phyloP scores from a whole-genome alignment of 2,888 invertebrate species.

The Andrena dorsata region DNA sequence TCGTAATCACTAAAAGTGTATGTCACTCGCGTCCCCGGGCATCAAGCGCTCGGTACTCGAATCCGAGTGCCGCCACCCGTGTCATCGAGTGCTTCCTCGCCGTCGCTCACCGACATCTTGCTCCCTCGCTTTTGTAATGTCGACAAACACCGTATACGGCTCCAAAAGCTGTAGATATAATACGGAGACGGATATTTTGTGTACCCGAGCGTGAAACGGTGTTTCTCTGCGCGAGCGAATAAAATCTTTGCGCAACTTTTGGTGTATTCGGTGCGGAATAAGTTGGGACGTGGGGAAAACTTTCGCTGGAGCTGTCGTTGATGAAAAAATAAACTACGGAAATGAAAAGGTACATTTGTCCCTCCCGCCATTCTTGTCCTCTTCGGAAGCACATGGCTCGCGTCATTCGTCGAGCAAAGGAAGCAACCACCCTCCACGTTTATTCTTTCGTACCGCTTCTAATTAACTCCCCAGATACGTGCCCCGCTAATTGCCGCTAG shows the following conservation, averaged over 20 bases:
- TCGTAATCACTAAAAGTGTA: slow-evolving; percentile 57
- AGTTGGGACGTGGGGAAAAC: too few species aligned
- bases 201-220: not conserved
- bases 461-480: slow-evolving; percentile 42
- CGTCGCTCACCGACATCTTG: slow-evolving; percentile 52
- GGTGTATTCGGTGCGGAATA: not conserved
- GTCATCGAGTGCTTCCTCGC: slow-evolving; percentile 67
- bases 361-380: not conserved
- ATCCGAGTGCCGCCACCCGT: slow-evolving; percentile 59
- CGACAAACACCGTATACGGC: slow-evolving; percentile 19
- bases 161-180: not conserved
- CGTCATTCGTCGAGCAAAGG: slow-evolving; percentile 44
- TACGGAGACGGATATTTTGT: not conserved
- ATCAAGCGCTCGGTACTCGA: slow-evolving; percentile 65
- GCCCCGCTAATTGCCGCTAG: slow-evolving; percentile 49
- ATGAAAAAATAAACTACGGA: too few species aligned
- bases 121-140: slow-evolving; percentile 46
- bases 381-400: slow-evolving; percentile 28
- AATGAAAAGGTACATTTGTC: not conserved
- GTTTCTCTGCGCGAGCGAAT: not conserved
- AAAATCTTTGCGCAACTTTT: not conserved
- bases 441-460: slow-evolving; percentile 29
- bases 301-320: too few species aligned
- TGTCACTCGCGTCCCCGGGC: slow-evolving; percentile 54
- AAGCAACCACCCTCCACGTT: slow-evolving; percentile 25